These are phyloP conservation scores for Aphyosemion australe DNA, from an alignment of 2,113 vertebrate genomes.

Conservation along the genomic window DNA sequence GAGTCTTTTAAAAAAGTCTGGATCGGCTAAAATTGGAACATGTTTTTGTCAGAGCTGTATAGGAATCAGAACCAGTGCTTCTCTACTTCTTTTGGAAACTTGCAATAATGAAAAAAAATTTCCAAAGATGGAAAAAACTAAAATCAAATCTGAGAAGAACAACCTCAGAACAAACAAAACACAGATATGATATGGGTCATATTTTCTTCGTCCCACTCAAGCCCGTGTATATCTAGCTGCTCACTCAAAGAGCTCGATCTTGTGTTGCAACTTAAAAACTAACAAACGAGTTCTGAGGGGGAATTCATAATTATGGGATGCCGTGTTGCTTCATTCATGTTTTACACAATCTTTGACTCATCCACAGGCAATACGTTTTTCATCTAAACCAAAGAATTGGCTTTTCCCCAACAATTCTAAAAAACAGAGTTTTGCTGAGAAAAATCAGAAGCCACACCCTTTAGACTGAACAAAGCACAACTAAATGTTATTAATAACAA, in stretches of 20 bases:
- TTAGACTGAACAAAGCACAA: slow-evolving; percentile 4
- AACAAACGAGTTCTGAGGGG: not conserved
- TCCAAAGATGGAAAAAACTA: too few relatives aligned
- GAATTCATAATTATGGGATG: not conserved
- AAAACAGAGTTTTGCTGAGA: not conserved
- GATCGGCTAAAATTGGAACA: too few relatives aligned
- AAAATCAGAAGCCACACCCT: not conserved
- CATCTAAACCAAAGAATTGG: not conserved
- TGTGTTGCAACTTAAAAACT: not conserved
- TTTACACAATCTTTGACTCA: not conserved
- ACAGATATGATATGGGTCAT: not conserved
- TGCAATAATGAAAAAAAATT: too few relatives aligned
- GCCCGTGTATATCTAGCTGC: not conserved
- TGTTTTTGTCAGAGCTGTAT: too few relatives aligned
- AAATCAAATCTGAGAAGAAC: too few relatives aligned
- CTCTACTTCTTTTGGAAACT: too few relatives aligned
- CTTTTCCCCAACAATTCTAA: not conserved
- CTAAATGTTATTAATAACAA: not conserved
- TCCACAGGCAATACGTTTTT: not conserved
- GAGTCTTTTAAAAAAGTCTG: too few relatives aligned
- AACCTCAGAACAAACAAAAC: not conserved
- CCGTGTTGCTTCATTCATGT: not conserved
- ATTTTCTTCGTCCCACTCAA: not conserved
- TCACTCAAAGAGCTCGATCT: too few relatives aligned
- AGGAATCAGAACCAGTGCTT: too few relatives aligned